Conservation (phyloP, 2,113 vertebrate species). For the Solenodon paradoxus region DNA sequence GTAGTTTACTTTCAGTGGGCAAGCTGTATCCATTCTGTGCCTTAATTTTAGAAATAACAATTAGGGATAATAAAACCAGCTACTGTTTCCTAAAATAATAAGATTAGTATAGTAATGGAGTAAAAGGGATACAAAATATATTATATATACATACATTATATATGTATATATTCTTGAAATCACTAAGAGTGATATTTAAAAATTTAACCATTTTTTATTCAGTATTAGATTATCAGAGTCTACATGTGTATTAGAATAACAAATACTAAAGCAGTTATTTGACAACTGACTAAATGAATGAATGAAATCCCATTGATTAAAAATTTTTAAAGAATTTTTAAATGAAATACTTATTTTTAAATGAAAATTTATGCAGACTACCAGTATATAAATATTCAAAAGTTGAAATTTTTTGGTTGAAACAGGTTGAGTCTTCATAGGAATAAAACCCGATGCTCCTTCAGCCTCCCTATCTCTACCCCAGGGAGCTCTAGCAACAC, state of each 20-base stretch:
- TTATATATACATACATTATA: neutral
- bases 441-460: neutral
- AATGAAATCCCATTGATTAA: constrained; percentile 10
- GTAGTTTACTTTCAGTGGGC: neutral
- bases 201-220: neutral
- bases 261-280: neutral
- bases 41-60: constrained; percentile 24
- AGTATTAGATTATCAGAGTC: neutral
- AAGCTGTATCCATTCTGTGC: neutral
- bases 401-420: neutral
- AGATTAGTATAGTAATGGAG: neutral
- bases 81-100: constrained; percentile 28
- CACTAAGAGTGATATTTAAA: too few relatives aligned
- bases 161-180: too few relatives aligned
- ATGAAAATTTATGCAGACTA: neutral
- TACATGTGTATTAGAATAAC: neutral
- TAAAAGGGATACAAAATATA: neutral
- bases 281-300: neutral
- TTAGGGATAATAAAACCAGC: neutral
- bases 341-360: neutral
- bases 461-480: neutral
- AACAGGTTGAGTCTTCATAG: neutral
- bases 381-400: neutral
- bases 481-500: neutral
- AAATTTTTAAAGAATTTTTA: constrained; percentile 35